Percentiles rank a stretch among this genome's conserved stretches.
These are phyloP conservation scores for Spodoptera littoralis DNA, from an alignment of 2,888 invertebrate species.

Conservation along the genomic window DNA sequence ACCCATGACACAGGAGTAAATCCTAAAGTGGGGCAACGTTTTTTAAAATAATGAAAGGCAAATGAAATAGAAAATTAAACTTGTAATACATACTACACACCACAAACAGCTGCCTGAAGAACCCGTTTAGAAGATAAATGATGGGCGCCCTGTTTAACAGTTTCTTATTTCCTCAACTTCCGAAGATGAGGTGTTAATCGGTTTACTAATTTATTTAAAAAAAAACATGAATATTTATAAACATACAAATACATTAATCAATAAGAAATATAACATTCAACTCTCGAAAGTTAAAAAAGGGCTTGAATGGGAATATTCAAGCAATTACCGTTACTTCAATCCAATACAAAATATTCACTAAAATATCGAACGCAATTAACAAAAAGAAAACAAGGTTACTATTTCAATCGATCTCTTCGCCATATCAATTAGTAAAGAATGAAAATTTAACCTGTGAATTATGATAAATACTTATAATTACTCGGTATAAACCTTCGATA, in stretches of 20 bases:
- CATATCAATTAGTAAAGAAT: conserved; percentile 51
- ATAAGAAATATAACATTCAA: conserved; percentile 26
- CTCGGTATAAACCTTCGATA: conserved; percentile 58
- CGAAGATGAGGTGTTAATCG: conserved; percentile 25
- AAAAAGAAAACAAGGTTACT: conserved; percentile 43
- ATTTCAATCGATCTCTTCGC: conserved; percentile 42
- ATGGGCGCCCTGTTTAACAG: too few species aligned
- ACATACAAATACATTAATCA: conserved; percentile 36
- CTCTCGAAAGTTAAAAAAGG: conserved; percentile 33
- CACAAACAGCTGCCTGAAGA: too few species aligned
- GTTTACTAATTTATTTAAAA: conserved; percentile 38
- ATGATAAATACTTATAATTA: conserved; percentile 59
- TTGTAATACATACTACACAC: too few species aligned
- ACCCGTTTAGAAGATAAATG: too few species aligned
- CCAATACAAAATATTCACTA: conserved; percentile 20
- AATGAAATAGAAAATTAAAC: too few species aligned
- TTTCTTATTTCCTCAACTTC: conserved; percentile 1
- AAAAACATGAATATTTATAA: conserved; percentile 33
- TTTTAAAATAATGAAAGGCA: too few species aligned
- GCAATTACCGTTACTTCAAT: conserved; percentile 33
- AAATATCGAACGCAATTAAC: conserved; percentile 20
- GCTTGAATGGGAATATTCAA: conserved; percentile 16
- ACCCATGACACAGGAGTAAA: too few species aligned
- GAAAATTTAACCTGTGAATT: conserved; percentile 55
- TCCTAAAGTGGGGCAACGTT: too few species aligned